phyloP scores from a whole-genome alignment of 2,113 vertebrate species.

The Taxidea taxus region DNA sequence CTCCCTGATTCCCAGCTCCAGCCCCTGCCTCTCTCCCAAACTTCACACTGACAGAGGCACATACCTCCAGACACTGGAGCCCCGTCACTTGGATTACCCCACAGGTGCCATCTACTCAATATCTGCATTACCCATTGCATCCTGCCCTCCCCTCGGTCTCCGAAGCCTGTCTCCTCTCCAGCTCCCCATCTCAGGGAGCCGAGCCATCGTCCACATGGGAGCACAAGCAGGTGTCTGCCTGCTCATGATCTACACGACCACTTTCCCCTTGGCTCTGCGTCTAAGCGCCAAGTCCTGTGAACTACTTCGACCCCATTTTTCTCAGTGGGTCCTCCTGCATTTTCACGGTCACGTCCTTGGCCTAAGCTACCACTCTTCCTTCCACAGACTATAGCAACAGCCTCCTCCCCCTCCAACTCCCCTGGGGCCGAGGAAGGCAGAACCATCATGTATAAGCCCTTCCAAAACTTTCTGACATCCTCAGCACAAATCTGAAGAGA shows the following conservation, averaged over 20 bases:
- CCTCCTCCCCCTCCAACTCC: not conserved
- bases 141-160: not conserved
- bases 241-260: rapidly evolving
- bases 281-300: rapidly evolving
- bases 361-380: not conserved
- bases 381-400: not conserved
- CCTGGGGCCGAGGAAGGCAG: not conserved
- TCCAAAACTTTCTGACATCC: not conserved
- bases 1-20: not conserved
- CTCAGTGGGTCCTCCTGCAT: not conserved
- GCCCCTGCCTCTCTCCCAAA: not conserved
- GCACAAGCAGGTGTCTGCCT: not conserved
- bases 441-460: not conserved
- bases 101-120: too few species aligned
- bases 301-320: not conserved
- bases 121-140: too few species aligned
- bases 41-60: not conserved
- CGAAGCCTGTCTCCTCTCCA: not conserved
- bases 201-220: not conserved
- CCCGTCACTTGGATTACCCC: not conserved
- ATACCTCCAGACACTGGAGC: not conserved
- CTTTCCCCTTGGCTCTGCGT: not conserved
- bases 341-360: not conserved
- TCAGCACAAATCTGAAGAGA: not conserved
- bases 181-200: too few species aligned